Conservation (phyloP, 2,888 invertebrate genomes). For the Masnerella sp. region DNA sequence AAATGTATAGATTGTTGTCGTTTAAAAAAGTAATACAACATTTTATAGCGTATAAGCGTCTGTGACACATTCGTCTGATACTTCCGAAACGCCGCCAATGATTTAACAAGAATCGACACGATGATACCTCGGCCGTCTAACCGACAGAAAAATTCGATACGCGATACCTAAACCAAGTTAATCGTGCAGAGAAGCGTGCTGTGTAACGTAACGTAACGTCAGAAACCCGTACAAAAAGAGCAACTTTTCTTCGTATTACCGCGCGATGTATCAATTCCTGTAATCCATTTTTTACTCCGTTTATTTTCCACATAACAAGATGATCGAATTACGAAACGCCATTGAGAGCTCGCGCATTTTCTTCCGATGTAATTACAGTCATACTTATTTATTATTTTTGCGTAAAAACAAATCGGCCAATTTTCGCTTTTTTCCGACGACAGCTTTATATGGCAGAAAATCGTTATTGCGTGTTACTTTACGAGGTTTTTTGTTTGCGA, state of each 20-base stretch:
- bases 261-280: constrained; percentile 22
- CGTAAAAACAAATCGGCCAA: too few species aligned
- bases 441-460: too few species aligned
- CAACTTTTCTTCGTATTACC: constrained; percentile 42
- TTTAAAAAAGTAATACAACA: not conserved
- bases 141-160: constrained; percentile 45
- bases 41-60: not conserved
- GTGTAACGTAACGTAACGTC: constrained; percentile 20
- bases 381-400: too few species aligned
- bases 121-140: constrained; percentile 38
- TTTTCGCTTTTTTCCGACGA: too few species aligned
- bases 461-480: too few species aligned
- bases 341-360: constrained; percentile 20
- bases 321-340: constrained; percentile 32
- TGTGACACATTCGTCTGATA: not conserved
- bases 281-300: constrained; percentile 12
- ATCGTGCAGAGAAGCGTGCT: constrained; percentile 51
- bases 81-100: constrained; percentile 5
- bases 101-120: constrained; percentile 25
- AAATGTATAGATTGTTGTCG: not conserved
- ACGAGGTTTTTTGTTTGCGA: too few species aligned
- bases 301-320: constrained; percentile 28
- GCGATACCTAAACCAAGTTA: constrained; percentile 49
- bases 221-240: constrained; percentile 16
- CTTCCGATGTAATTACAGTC: constrained; percentile 15